Percentiles rank a stretch among this genome's conserved stretches.
Evolutionary conservation across 2,797 vertebrate genomes (phyloP).

Genomic region (Falco biarmicus): DNA sequence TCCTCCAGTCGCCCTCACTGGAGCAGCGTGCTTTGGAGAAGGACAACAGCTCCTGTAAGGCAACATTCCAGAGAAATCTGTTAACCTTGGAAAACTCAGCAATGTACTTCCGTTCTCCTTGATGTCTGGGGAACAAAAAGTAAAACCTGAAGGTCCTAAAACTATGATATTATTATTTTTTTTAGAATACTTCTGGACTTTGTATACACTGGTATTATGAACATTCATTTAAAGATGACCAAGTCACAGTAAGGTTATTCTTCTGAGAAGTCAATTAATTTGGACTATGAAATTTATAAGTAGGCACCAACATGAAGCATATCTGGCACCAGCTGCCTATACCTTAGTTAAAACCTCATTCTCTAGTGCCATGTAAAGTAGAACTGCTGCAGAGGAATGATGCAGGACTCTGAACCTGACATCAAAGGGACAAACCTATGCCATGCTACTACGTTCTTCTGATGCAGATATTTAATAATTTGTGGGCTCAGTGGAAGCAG

Average conservation of each 20-base stretch:
- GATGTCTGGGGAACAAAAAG: not conserved
- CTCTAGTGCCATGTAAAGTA: not conserved
- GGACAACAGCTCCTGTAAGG: not conserved
- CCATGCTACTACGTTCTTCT: fast-evolving
- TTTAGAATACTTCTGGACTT: not conserved
- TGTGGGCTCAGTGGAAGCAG: not conserved
- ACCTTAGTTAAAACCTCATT: not conserved
- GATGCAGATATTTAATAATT: not conserved
- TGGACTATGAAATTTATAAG: not conserved
- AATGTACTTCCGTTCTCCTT: not conserved
- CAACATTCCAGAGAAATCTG: not conserved
- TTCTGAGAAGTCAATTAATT: not conserved
- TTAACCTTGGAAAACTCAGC: not conserved
- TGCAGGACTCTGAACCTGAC: not conserved
- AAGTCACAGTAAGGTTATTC: not conserved
- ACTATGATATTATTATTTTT: not conserved
- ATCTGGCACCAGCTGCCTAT: not conserved
- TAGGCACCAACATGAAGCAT: not conserved
- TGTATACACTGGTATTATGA: not conserved
- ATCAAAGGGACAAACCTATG: not conserved
- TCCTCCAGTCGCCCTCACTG: fast-evolving
- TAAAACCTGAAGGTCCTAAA: not conserved
- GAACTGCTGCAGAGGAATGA: not conserved
- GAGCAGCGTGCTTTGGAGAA: not conserved
- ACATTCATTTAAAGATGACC: not conserved